phyloP scores from a whole-genome alignment of 2,797 vertebrate genomes.

The Ctenopoma multispine region DNA sequence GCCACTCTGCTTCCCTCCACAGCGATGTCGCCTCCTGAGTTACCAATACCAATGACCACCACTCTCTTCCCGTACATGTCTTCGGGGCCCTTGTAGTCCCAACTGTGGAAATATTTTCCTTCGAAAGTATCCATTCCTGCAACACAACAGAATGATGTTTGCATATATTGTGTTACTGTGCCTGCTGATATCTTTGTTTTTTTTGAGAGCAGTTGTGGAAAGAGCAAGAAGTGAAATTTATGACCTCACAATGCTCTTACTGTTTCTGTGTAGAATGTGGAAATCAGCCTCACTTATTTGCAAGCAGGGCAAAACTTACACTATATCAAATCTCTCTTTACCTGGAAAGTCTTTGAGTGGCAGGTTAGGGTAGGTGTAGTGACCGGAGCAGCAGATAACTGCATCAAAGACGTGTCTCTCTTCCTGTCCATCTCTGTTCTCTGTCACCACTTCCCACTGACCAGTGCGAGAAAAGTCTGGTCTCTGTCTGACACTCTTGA shows the following conservation, averaged over 20 bases:
- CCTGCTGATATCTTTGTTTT: not conserved
- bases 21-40: conserved; percentile 84
- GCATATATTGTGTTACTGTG: not conserved
- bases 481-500: conserved; percentile 81
- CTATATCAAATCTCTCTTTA: conserved; percentile 47
- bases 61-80: conserved; percentile 80
- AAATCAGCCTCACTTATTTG: not conserved
- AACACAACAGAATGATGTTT: conserved; percentile 1
- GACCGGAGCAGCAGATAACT: conserved; percentile 90
- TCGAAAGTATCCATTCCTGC: conserved; percentile 83
- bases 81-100: conserved; percentile 83
- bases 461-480: conserved; percentile 84
- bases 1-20: conserved; percentile 79
- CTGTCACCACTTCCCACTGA: conserved; percentile 89
- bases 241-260: not conserved
- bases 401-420: conserved; percentile 87
- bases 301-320: conserved; percentile 55
- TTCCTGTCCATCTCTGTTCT: conserved; percentile 78
- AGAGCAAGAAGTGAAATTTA: not conserved
- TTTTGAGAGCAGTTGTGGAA: not conserved
- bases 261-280: not conserved
- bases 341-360: conserved; percentile 90
- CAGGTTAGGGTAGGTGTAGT: conserved; percentile 88
- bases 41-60: conserved; percentile 84
- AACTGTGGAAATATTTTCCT: conserved; percentile 83